Conservation (phyloP, 64 coral and sea anemone genomes). For the Pachyseris speciosa region DNA sequence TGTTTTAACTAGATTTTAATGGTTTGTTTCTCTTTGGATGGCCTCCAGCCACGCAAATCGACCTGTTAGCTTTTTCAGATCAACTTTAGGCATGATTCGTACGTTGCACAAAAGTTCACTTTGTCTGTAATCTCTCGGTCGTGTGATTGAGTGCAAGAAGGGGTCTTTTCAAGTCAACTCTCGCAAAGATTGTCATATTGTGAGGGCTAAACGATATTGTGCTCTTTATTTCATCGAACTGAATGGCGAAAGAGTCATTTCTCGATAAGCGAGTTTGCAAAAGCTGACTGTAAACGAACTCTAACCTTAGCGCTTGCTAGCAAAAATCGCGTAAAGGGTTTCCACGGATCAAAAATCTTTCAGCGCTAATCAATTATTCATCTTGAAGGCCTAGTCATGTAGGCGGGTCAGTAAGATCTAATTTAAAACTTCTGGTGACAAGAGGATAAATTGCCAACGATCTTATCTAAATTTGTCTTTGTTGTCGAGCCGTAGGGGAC, state of each 20-base stretch:
- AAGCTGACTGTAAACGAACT: neutral
- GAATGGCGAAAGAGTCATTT: neutral
- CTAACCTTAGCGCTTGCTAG: neutral
- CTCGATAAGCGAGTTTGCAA: neutral
- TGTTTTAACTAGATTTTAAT: conserved; percentile 49
- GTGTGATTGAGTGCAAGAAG: neutral
- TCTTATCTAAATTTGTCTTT: conserved; percentile 80
- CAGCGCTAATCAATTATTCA: conserved; percentile 55
- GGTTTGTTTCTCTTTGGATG: neutral
- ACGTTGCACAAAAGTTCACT: neutral
- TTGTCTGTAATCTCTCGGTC: neutral
- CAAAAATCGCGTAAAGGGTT: neutral
- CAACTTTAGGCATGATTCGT: neutral
- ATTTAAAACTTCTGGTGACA: conserved; percentile 83
- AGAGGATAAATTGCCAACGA: conserved; percentile 66
- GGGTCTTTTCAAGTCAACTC: neutral
- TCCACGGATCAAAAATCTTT: conserved; percentile 34
- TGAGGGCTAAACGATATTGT: neutral
- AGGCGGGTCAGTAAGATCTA: conserved; percentile 74
- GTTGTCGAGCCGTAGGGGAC: conserved; percentile 66
- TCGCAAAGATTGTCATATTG: neutral
- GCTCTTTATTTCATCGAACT: conserved; percentile 10
- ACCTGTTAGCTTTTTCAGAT: neutral
- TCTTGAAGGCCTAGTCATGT: conserved; percentile 48
- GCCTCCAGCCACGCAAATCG: neutral